Evolutionary conservation across 2,113 vertebrate genomes (phyloP).

Genomic region (Chitala chitala): DNA sequence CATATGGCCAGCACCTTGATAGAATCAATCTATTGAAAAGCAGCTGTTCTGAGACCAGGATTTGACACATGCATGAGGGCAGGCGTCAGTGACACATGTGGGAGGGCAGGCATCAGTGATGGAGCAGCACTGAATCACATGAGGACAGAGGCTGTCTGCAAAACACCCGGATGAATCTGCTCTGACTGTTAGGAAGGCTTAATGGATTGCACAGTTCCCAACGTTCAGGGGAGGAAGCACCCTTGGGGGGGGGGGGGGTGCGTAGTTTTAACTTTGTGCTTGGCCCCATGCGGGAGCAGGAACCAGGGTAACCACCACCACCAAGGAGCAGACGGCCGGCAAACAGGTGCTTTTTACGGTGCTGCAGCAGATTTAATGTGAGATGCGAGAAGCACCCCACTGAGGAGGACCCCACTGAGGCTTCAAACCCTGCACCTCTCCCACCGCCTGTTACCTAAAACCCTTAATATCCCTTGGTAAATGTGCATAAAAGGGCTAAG

Average conservation of each 20-base stretch:
- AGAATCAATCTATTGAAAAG: no score
- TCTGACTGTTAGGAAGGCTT: neutral
- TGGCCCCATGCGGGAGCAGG: neutral
- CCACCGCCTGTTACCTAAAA: neutral
- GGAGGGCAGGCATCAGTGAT: neutral
- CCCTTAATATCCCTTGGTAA: neutral
- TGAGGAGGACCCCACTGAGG: no score
- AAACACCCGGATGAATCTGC: no score
- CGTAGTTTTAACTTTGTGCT: neutral
- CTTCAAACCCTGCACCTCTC: neutral
- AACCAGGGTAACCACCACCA: neutral
- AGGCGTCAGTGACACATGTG: neutral
- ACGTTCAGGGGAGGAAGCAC: conserved; percentile 8
- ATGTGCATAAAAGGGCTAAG: neutral
- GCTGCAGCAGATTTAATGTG: neutral
- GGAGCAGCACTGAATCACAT: neutral
- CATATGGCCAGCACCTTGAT: no score
- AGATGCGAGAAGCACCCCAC: neutral
- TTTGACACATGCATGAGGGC: no score
- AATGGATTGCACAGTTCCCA: conserved; percentile 16
- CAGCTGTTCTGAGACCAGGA: no score
- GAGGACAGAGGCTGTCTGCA: no score
- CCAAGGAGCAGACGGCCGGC: neutral
- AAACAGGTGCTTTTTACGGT: conserved; percentile 56
- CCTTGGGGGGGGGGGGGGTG: neutral